These are phyloP conservation scores for Drosophila lacteicornis DNA, from an alignment of 1,140 invertebrate species.

Conservation along the genomic window DNA sequence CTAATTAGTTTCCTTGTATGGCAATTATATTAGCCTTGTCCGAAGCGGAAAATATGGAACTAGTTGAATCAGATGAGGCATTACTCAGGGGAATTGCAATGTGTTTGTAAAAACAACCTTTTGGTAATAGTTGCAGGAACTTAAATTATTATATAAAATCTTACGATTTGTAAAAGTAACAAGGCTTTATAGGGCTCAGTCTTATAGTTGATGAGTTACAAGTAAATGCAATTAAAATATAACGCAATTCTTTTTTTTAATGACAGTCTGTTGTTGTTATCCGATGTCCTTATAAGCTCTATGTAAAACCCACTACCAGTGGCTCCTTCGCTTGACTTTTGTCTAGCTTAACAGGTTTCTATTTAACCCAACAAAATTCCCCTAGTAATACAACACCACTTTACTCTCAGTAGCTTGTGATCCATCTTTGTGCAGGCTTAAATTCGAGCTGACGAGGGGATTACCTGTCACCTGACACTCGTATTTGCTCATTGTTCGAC, in stretches of 20 bases:
- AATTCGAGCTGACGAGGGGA: slow-evolving; percentile 13
- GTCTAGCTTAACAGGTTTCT: not conserved
- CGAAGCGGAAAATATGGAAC: not conserved
- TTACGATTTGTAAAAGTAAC: not conserved
- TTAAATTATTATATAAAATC: not conserved
- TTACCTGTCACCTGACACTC: slow-evolving; percentile 26
- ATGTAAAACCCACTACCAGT: not conserved
- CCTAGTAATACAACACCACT: not conserved
- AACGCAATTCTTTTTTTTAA: not conserved
- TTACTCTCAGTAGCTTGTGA: not conserved
- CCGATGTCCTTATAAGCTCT: not conserved
- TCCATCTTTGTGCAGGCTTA: slow-evolving; percentile 15
- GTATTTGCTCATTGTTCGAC: slow-evolving; percentile 1
- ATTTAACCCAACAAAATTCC: not conserved
- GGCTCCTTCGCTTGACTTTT: not conserved
- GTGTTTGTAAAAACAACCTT: slow-evolving; percentile 9
- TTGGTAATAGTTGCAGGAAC: slow-evolving; percentile 1
- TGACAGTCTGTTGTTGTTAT: too few species aligned
- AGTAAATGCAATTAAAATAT: not conserved
- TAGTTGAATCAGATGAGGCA: not conserved
- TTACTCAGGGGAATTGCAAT: not conserved
- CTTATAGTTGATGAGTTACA: not conserved
- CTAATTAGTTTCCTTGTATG: slow-evolving; percentile 47
- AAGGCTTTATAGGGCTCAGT: not conserved
- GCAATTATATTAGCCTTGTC: slow-evolving; percentile 30